Evolutionary conservation across 1,140 invertebrate species (phyloP), one percentile per base, ranked within the genome.

Genomic region (Physella acuta): DNA sequence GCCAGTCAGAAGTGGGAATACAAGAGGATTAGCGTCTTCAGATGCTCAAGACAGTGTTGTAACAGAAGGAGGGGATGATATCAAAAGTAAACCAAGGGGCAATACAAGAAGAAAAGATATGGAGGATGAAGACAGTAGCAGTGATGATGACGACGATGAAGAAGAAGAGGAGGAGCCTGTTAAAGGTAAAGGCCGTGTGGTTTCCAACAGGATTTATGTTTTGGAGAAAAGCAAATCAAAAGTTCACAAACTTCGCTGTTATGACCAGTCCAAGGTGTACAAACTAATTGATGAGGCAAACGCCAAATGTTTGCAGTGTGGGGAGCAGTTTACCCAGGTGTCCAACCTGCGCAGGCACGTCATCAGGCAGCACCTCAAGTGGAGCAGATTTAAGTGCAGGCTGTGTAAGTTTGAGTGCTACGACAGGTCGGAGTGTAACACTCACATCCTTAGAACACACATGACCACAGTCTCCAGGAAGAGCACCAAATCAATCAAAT

Each of bases 341-440:
- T 84, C 81, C 14, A 84, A 84, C 74, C 71, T 86, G n/a, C 75
- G 82, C 5, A 77, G 82, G 17, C 85, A 86, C 73, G 80, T 80
- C 30, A 82, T 85, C 11, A 73, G 79, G 20, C 34, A 60, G 20
- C 85, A 86, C 70, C 75, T 86, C 44, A 84, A 83, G 8, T 85
- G 83, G 83, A 78, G 78, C n/a, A 73, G 85, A 8, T 86, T 78
- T 68, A 81, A 84, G 63, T 86, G 85, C 68, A 82, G 82, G 33
- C 60, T 82, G 24, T 86, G 85, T 72, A 64, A 74, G 8, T 86
- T 81, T 71, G 79, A 77, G 36, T 74, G 80, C 52, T 86, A 82
- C 64, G 82, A 83, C 61, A 75, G 79, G 64, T 85, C 84, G 0
- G 78, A 85, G 49, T 81, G 79, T 66, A 78, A 75, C 53, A 75